Evolutionary conservation across 2,113 vertebrate genomes (phyloP).

Genomic region (Rhinichthys klamathensis): DNA sequence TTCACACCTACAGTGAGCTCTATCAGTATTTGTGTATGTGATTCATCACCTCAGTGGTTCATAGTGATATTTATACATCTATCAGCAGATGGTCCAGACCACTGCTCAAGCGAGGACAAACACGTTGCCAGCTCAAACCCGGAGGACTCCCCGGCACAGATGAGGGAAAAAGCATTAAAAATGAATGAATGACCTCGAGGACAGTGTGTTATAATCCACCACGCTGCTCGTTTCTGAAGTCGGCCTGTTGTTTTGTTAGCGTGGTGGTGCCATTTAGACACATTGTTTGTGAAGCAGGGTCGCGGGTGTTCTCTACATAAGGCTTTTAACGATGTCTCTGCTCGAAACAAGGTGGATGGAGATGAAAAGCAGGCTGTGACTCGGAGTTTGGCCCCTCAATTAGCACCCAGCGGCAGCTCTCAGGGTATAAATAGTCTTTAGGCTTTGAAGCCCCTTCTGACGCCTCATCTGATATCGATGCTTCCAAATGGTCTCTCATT

Average conservation of each 20-base stretch:
- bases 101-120: conserved; percentile 29
- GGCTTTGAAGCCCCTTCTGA: conserved; percentile 54
- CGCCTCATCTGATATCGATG: conserved; percentile 47
- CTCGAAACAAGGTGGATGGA: conserved; percentile 32
- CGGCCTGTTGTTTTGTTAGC: conserved; percentile 44
- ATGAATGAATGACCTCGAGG: conserved; percentile 48
- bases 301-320: conserved; percentile 46
- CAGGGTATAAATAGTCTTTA: conserved; percentile 50
- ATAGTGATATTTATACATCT: conserved; percentile 38
- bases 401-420: conserved; percentile 50
- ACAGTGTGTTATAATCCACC: conserved; percentile 46
- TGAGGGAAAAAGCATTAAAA: conserved; percentile 41
- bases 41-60: conserved; percentile 12
- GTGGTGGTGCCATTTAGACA: conserved; percentile 48
- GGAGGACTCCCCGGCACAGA: conserved; percentile 27
- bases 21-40: no score
- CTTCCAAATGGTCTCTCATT: conserved; percentile 31
- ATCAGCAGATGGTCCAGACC: conserved; percentile 37
- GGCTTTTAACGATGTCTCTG: conserved; percentile 54
- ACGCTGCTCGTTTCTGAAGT: neutral
- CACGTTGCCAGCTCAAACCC: conserved; percentile 37
- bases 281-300: conserved; percentile 36
- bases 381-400: conserved; percentile 49
- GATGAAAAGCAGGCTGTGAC: conserved; percentile 47
- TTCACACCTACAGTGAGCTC: no score